Conservation (phyloP, 1,140 invertebrate species). For the Diorhabda carinulata region DNA sequence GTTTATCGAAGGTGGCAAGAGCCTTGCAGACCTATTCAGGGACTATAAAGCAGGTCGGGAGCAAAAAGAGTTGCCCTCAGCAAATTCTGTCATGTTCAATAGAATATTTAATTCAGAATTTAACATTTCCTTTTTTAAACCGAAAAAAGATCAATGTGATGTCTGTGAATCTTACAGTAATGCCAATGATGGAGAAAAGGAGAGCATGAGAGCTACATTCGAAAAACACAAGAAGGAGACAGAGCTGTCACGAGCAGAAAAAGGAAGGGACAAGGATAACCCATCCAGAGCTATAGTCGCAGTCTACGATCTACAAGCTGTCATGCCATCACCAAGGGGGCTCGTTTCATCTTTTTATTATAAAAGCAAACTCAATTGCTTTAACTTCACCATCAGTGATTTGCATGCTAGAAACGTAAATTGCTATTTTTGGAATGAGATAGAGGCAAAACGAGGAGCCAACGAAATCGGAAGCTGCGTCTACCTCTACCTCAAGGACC, state of each 20-base stretch:
- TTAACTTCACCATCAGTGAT: conserved; percentile 41
- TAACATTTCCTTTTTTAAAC: conserved; percentile 18
- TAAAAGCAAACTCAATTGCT: conserved; percentile 40
- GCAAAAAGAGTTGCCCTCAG: conserved; percentile 22
- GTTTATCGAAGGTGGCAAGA: conserved; percentile 42
- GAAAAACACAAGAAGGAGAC: conserved; percentile 16
- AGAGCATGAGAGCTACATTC: conserved; percentile 8
- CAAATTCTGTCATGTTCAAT: conserved; percentile 35
- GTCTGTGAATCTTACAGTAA: conserved; percentile 16
- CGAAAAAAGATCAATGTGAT: conserved; percentile 24
- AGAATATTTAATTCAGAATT: conserved; percentile 41
- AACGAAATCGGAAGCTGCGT: conserved; percentile 41
- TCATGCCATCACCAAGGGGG: conserved; percentile 40
- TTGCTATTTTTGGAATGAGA: conserved; percentile 38
- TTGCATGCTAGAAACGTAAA: conserved; percentile 32
- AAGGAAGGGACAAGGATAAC: conserved; percentile 14
- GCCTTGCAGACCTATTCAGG: conserved; percentile 34
- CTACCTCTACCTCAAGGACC: conserved; percentile 29
- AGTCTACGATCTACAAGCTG: conserved; percentile 46
- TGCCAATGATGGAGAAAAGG: conserved; percentile 13
- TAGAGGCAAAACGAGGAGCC: conserved; percentile 35
- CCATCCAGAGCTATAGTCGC: conserved; percentile 29
- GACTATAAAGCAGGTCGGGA: conserved; percentile 24
- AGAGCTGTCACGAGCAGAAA: conserved; percentile 15
- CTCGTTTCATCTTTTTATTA: conserved; percentile 45